Percentiles rank a stretch among this genome's conserved stretches.
Evolutionary conservation across 2,113 vertebrate species (phyloP).

Genomic region (Phrynosoma platyrhinos): DNA sequence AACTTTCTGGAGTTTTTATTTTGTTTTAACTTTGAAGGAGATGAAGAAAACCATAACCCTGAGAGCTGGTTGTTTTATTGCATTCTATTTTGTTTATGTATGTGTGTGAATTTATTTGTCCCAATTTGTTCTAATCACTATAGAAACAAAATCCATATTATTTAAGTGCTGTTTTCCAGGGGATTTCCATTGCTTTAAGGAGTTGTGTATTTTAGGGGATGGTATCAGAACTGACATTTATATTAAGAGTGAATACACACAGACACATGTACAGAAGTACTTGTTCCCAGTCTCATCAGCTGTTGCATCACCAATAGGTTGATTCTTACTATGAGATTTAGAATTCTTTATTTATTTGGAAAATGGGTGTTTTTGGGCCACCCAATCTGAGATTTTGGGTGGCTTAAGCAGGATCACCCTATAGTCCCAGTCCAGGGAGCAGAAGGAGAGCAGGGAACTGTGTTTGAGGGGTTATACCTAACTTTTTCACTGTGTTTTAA

Average conservation of each 20-base stretch:
- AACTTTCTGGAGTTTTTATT: slow-evolving; percentile 33
- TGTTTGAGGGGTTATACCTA: too few relatives aligned
- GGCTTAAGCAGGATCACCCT: too few relatives aligned
- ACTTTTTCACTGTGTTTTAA: too few relatives aligned
- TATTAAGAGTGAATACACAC: not conserved
- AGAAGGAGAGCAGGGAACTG: too few relatives aligned
- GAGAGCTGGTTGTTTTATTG: slow-evolving; percentile 38
- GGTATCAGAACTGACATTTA: slow-evolving; percentile 61
- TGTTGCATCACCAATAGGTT: not conserved
- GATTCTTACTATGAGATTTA: not conserved
- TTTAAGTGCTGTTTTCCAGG: slow-evolving; percentile 54
- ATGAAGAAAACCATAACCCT: slow-evolving; percentile 44
- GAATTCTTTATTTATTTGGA: not conserved
- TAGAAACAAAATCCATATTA: slow-evolving; percentile 58
- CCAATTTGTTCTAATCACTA: slow-evolving; percentile 50
- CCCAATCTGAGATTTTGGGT: not conserved
- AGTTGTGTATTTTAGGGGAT: slow-evolving; percentile 56
- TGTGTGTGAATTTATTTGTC: slow-evolving; percentile 63
- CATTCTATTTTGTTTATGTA: slow-evolving; percentile 36
- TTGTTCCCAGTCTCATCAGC: slow-evolving; percentile 17
- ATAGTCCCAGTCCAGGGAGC: too few relatives aligned
- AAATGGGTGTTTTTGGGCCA: not conserved
- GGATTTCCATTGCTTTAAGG: slow-evolving; percentile 51
- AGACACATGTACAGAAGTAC: not conserved
- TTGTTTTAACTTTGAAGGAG: not conserved